These are phyloP conservation scores for Novumbra hubbsi DNA, from an alignment of 2,797 vertebrate species.

Conservation along the genomic window DNA sequence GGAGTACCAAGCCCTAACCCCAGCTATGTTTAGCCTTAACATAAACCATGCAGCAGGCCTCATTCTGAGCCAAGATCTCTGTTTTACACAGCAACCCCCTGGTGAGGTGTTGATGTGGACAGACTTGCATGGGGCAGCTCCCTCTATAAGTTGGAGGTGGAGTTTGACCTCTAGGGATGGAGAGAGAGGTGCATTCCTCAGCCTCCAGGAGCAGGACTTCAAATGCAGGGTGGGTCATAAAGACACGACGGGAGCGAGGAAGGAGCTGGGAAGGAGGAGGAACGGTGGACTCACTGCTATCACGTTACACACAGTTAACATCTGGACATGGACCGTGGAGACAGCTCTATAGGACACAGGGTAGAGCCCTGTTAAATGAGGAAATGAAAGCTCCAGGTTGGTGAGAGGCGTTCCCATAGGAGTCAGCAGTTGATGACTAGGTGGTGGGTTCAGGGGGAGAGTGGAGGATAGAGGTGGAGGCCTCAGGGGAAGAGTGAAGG, in stretches of 20 bases:
- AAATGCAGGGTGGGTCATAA: conserved; percentile 37
- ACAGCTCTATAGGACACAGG: neutral
- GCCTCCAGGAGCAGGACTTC: conserved; percentile 31
- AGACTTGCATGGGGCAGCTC: neutral
- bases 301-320: neutral
- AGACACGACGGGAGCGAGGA: conserved; percentile 7
- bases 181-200: conserved; percentile 37
- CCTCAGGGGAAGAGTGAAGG: no score
- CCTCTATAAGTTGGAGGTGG: neutral
- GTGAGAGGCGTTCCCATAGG: neutral
- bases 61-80: neutral
- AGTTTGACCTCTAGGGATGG: conserved; percentile 35
- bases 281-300: neutral
- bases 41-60: neutral
- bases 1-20: neutral
- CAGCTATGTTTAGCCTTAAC: neutral
- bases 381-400: neutral
- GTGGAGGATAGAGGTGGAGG: no score
- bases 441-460: no score
- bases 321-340: neutral
- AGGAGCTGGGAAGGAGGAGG: neutral
- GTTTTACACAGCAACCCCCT: neutral
- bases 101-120: neutral
- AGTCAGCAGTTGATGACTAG: conserved; percentile 19
- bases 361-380: neutral